phyloP scores from a whole-genome alignment of 2,113 vertebrate genomes.

The Elanoides forficatus region DNA sequence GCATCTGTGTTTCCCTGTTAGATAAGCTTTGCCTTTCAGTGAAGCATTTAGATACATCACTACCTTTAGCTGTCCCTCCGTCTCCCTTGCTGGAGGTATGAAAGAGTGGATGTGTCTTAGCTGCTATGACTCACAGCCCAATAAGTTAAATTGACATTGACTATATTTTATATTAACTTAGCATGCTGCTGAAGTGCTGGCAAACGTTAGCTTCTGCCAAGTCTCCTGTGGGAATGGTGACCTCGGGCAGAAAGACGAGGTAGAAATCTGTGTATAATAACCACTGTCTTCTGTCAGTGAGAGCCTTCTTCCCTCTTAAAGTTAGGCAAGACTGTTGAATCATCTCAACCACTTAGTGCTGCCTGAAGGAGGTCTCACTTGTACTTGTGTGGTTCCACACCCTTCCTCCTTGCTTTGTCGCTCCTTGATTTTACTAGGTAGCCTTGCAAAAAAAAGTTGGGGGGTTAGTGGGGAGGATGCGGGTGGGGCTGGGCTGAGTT shows the following conservation, averaged over 20 bases:
- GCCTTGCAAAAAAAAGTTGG: not conserved
- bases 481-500: not conserved
- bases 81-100: not conserved
- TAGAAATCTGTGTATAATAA: not conserved
- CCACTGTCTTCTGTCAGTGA: not conserved
- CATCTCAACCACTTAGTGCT: not conserved
- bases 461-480: not conserved
- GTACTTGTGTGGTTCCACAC: not conserved
- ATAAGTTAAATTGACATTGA: fast-evolving
- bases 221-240: not conserved
- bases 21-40: not conserved
- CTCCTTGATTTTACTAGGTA: not conserved
- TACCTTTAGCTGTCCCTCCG: not conserved
- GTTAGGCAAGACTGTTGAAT: not conserved
- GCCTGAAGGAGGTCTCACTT: not conserved
- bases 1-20: fast-evolving
- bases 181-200: not conserved
- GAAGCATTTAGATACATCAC: fast-evolving
- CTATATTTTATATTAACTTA: not conserved
- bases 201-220: not conserved
- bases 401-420: not conserved
- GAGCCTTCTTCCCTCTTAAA: not conserved
- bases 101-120: too few relatives aligned
- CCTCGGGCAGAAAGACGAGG: not conserved
- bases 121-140: fast-evolving